These are phyloP conservation scores for Cantharis rustica DNA, from an alignment of 2,888 invertebrate genomes.

Conservation along the genomic window DNA sequence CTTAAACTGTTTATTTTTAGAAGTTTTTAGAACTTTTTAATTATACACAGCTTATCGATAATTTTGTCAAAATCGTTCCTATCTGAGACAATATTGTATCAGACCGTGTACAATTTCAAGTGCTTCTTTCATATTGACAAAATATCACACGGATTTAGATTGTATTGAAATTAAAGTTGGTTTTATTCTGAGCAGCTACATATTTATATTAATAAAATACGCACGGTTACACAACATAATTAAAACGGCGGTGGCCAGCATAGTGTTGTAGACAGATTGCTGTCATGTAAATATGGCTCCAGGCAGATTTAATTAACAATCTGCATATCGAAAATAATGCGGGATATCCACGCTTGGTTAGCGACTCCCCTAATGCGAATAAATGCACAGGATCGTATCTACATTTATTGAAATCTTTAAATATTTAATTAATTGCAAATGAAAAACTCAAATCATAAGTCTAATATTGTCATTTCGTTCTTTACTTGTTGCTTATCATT, in stretches of 20 bases:
- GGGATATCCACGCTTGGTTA: slow-evolving; percentile 53
- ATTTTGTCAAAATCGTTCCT: not conserved
- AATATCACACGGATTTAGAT: slow-evolving; percentile 1
- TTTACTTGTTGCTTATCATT: not conserved
- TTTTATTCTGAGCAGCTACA: slow-evolving; percentile 36
- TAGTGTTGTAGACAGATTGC: slow-evolving; percentile 56
- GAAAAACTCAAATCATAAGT: not conserved
- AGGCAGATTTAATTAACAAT: slow-evolving; percentile 58
- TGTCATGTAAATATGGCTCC: slow-evolving; percentile 58
- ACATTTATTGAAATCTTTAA: not conserved
- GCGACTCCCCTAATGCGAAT: slow-evolving; percentile 45
- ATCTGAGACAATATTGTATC: not conserved
- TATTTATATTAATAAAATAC: slow-evolving; percentile 55
- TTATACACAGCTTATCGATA: not conserved
- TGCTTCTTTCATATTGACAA: not conserved
- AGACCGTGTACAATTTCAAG: not conserved
- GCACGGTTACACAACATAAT: slow-evolving; percentile 56
- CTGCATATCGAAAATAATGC: slow-evolving; percentile 57
- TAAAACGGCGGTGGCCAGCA: slow-evolving; percentile 50
- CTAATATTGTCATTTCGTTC: not conserved
- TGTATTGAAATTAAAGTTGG: slow-evolving; percentile 12
- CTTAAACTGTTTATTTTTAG: not conserved
- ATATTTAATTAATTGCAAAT: not conserved
- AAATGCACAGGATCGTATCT: slow-evolving; percentile 34
- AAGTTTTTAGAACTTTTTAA: not conserved